phyloP scores from a whole-genome alignment of 2,113 vertebrate species.

The Procapra przewalskii region DNA sequence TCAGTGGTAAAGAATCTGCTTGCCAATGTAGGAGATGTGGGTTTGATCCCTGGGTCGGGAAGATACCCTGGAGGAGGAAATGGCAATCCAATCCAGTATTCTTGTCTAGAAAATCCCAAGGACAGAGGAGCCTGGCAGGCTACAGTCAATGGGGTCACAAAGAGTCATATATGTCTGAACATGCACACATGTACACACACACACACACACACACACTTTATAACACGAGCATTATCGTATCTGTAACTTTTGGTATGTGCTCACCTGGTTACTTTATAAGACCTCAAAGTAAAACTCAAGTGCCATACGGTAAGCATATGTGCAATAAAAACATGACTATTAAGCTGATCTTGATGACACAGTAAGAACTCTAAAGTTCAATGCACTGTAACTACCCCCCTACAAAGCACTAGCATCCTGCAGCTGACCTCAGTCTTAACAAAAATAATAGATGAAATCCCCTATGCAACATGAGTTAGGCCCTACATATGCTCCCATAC shows the following conservation, averaged over 20 bases:
- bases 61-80: neutral
- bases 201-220: neutral
- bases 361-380: neutral
- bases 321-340: neutral
- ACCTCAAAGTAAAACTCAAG: neutral
- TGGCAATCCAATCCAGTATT: neutral
- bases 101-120: neutral
- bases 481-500: neutral
- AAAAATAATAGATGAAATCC: neutral
- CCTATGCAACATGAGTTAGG: neutral
- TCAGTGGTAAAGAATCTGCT: neutral
- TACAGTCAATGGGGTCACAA: neutral
- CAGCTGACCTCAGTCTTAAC: neutral
- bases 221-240: neutral
- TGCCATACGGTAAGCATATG: neutral
- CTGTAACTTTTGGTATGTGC: neutral
- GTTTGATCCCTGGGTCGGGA: neutral
- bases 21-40: neutral
- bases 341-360: neutral
- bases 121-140: neutral
- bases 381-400: neutral
- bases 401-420: neutral
- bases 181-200: neutral
- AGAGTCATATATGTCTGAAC: fast-evolving
- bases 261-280: neutral